These are phyloP conservation scores for Metopolophium dirhodum DNA, from an alignment of 1,140 invertebrate genomes.

Conservation along the genomic window DNA sequence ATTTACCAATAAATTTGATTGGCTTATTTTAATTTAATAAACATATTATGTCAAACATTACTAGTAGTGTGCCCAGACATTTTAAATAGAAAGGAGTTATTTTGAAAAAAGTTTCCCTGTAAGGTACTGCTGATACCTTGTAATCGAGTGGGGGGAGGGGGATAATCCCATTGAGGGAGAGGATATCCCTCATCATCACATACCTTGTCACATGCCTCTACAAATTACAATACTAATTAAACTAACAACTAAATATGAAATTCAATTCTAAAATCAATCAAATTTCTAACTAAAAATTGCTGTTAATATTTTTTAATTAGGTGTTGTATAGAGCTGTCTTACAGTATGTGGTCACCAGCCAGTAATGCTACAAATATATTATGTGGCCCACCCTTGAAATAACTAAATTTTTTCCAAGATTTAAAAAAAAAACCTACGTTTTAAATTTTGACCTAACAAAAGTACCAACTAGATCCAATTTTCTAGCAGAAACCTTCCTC, in stretches of 20 bases:
- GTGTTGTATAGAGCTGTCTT: no score
- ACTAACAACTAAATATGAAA: not conserved
- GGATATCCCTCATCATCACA: no score
- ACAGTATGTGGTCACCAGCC: no score
- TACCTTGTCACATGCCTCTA: not conserved
- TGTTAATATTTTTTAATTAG: not conserved
- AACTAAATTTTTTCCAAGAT: no score
- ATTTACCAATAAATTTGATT: not conserved
- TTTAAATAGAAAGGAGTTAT: not conserved
- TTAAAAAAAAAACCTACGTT: no score
- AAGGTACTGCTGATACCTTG: no score
- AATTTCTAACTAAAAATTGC: not conserved
- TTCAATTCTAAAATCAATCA: not conserved
- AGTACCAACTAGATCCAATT: not conserved
- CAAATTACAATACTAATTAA: not conserved
- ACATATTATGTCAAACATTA: not conserved
- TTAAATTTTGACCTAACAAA: no score
- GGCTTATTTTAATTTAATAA: not conserved
- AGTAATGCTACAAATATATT: no score
- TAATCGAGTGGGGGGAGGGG: no score
- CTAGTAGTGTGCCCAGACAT: not conserved
- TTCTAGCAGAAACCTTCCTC: not conserved
- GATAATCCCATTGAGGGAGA: no score
- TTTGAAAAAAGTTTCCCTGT: not conserved
- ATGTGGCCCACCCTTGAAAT: no score